A percentile compares a stretch with the other conserved stretches of the same genome.
These are phyloP conservation scores for Rhabdomys pumilio DNA, from an alignment of 2,797 vertebrate genomes.

Conservation along the genomic window DNA sequence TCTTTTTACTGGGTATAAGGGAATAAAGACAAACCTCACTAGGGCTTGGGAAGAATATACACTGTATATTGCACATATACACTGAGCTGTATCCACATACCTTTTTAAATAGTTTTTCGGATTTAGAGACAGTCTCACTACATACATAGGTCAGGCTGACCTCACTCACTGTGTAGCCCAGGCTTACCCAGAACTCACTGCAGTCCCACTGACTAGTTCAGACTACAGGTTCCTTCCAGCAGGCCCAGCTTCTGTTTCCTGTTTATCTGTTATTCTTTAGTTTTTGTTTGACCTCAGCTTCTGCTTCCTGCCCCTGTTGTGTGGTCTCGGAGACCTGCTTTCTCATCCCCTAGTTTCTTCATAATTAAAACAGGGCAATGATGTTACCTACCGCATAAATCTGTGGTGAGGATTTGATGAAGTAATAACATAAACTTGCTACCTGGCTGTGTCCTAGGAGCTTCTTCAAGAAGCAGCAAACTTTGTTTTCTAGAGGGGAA, in stretches of 20 bases:
- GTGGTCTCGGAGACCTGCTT: neutral
- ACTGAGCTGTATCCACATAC: neutral
- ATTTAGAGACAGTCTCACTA: neutral
- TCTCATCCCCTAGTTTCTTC: neutral
- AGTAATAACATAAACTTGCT: neutral
- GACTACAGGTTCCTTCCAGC: neutral
- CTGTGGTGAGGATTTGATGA: neutral
- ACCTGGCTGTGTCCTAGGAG: neutral
- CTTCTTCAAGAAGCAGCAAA: conserved; percentile 17
- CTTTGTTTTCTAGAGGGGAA: neutral
- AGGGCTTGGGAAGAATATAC: neutral
- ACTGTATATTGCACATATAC: neutral
- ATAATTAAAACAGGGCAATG: neutral
- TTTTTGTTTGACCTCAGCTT: neutral
- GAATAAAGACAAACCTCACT: neutral
- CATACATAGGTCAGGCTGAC: neutral
- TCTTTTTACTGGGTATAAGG: neutral
- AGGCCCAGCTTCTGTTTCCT: neutral
- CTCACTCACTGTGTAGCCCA: neutral
- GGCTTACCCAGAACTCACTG: neutral
- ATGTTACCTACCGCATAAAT: neutral
- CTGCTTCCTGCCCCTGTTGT: neutral
- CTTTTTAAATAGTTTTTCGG: neutral
- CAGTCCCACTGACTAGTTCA: neutral
- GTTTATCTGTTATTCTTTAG: neutral